A percentile compares a stretch with the other conserved stretches of the same genome.
phyloP scores from a whole-genome alignment of 2,888 invertebrate species.

The Eupithecia tripunctaria region DNA sequence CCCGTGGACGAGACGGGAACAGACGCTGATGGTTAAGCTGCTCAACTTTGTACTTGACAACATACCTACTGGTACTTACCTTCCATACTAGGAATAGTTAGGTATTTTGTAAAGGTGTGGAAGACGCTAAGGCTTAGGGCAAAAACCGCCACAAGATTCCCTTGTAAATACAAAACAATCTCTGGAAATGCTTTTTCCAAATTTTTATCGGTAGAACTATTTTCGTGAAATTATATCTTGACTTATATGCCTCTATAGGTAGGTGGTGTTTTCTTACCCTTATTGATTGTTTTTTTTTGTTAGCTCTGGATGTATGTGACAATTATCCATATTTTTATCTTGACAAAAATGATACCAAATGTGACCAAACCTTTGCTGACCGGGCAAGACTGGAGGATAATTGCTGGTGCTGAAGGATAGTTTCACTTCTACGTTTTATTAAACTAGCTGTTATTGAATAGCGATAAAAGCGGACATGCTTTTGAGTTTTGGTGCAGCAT shows the following conservation, averaged over 20 bases:
- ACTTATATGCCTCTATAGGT: background rate
- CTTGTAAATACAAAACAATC: background rate
- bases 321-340: background rate
- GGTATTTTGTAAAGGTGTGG: background rate
- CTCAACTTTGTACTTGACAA: slow-evolving; percentile 20
- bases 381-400: background rate
- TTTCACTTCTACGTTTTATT: background rate
- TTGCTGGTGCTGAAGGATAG: background rate
- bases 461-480: background rate
- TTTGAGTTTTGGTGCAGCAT: background rate
- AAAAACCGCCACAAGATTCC: background rate
- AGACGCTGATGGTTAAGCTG: slow-evolving; percentile 34
- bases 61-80: background rate
- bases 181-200: background rate
- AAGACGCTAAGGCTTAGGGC: background rate
- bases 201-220: too few species aligned
- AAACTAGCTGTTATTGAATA: too few species aligned
- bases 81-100: background rate
- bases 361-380: background rate
- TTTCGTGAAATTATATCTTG: background rate
- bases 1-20: slow-evolving; percentile 37
- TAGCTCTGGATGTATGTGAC: background rate
- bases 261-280: background rate
- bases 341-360: background rate
- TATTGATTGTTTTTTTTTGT: background rate